phyloP scores from a whole-genome alignment of 2,888 invertebrate genomes.

The Onchidella celtica region DNA sequence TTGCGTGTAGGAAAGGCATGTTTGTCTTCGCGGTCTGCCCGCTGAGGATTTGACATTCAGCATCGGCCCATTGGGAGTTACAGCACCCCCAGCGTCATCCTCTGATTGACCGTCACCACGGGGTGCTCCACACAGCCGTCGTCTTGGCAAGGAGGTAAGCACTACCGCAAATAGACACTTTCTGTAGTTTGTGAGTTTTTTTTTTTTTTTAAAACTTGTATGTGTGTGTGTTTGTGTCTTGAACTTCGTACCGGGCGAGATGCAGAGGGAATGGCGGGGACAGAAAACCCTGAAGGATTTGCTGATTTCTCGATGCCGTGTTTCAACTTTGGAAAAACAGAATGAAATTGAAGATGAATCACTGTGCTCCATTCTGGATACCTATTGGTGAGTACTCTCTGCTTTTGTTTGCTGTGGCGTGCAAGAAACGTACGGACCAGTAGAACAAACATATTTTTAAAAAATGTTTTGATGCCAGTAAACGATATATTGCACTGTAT shows the following conservation, averaged over 20 bases:
- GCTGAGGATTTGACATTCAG: not conserved
- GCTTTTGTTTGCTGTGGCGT: not conserved
- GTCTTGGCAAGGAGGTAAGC: slow-evolving; percentile 6
- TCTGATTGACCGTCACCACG: not conserved
- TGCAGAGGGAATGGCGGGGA: too few relatives aligned
- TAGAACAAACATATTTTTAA: not conserved
- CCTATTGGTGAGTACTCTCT: not conserved
- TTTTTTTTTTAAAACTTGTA: too few relatives aligned
- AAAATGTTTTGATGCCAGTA: not conserved
- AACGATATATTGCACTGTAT: not conserved
- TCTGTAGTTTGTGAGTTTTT: too few relatives aligned
- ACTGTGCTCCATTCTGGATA: not conserved
- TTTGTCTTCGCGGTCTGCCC: not conserved
- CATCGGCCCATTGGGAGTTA: not conserved
- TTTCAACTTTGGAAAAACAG: not conserved
- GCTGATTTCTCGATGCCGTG: not conserved
- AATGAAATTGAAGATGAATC: slow-evolving; percentile 9
- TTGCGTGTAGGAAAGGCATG: not conserved
- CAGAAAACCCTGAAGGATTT: not conserved
- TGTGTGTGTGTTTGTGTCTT: not conserved
- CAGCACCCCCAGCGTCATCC: not conserved
- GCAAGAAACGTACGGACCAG: too few relatives aligned
- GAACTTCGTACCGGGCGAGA: too few relatives aligned
- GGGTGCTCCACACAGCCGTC: not conserved
- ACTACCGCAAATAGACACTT: not conserved